A percentile compares a stretch with the other conserved stretches of the same genome.
Conservation (phyloP, 2,888 invertebrate species). For the Synergus laeviventris region DNA sequence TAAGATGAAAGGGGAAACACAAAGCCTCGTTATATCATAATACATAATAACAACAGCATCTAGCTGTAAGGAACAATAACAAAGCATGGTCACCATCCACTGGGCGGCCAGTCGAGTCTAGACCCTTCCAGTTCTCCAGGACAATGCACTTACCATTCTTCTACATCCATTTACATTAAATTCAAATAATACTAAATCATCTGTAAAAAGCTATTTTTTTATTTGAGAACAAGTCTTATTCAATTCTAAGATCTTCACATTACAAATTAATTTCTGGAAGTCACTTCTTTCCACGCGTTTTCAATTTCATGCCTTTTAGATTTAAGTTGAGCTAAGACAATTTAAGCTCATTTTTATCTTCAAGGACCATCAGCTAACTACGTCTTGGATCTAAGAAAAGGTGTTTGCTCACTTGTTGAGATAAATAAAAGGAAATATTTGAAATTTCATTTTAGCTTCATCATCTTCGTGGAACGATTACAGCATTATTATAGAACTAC, state of each 20-base stretch:
- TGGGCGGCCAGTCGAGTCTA: neutral
- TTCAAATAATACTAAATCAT: neutral
- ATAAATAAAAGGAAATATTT: neutral
- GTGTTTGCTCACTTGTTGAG: neutral
- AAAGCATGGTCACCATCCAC: slow-evolving; percentile 53
- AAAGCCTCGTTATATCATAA: slow-evolving; percentile 68
- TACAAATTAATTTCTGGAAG: neutral
- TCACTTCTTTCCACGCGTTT: too few relatives aligned
- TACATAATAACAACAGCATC: slow-evolving; percentile 61
- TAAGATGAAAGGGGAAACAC: slow-evolving; percentile 45
- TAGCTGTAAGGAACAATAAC: slow-evolving; percentile 42
- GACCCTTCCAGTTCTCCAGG: slow-evolving; percentile 13
- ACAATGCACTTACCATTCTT: slow-evolving; percentile 28
- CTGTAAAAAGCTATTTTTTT: neutral
- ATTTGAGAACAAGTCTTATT: neutral
- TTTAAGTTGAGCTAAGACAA: too few relatives aligned
- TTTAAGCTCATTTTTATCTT: too few relatives aligned
- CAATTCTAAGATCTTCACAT: neutral
- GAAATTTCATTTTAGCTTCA: neutral
- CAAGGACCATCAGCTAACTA: too few relatives aligned
- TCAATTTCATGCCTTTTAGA: too few relatives aligned
- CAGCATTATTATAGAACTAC: neutral
- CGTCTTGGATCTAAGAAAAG: neutral
- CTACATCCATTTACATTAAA: slow-evolving; percentile 2
- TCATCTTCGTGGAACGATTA: neutral